phyloP scores from a whole-genome alignment of 2,797 vertebrate species.

The Caiman crocodilus region DNA sequence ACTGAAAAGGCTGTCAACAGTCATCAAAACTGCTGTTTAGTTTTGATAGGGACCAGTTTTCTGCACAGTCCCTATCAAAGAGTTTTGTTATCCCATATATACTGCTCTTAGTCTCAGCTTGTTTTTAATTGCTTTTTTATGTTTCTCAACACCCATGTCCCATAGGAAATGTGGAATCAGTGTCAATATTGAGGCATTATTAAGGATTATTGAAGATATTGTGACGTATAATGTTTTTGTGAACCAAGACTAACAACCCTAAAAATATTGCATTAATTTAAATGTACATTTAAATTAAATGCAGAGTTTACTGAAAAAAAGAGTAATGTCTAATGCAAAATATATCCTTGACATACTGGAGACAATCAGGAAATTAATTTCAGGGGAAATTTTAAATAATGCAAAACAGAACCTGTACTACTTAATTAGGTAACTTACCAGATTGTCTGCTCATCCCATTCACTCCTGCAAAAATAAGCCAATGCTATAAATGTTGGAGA shows the following conservation, averaged over 20 bases:
- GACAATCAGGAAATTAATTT: neutral
- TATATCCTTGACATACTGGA: neutral
- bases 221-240: neutral
- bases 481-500: neutral
- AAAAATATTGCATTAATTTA: slow-evolving; percentile 20
- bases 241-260: neutral
- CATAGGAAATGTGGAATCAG: neutral
- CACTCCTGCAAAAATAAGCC: neutral
- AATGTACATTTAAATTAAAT: neutral
- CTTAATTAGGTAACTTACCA: neutral
- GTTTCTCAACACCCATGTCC: neutral
- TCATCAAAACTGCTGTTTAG: neutral
- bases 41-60: neutral
- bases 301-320: neutral
- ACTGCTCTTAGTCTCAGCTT: neutral
- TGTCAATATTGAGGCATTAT: neutral
- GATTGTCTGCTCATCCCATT: neutral
- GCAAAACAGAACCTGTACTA: neutral
- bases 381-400: neutral
- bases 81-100: neutral
- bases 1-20: neutral
- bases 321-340: neutral
- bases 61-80: neutral
- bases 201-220: neutral
- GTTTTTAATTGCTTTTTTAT: neutral